Conservation (phyloP, 2,797 vertebrate genomes). For the Sebastes steindachneri region DNA sequence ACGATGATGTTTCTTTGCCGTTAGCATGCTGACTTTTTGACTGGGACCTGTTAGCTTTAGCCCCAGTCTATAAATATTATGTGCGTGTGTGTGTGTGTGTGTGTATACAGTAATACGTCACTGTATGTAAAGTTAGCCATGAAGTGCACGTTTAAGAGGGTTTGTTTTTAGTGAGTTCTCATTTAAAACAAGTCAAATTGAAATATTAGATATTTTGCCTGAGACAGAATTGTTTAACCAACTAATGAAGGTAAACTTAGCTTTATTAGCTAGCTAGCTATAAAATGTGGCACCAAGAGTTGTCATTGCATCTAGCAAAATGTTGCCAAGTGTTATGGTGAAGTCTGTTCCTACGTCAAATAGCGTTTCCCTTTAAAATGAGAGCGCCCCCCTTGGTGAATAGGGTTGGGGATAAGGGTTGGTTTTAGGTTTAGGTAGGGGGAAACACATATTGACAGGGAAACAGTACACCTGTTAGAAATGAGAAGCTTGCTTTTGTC, state of each 20-base stretch:
- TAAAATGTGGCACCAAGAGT: neutral
- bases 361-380: neutral
- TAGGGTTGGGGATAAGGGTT: no score
- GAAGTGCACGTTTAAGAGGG: no score
- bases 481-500: neutral
- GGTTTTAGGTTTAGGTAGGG: no score
- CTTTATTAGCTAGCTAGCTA: neutral
- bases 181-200: no score
- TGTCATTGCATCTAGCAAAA: neutral
- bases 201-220: no score
- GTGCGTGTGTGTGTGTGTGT: no score
- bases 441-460: neutral
- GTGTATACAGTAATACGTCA: no score
- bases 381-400: neutral
- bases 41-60: neutral
- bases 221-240: no score
- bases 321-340: rapidly evolving
- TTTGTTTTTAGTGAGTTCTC: no score
- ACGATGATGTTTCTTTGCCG: neutral
- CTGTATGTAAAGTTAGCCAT: no score
- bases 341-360: neutral
- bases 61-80: no score
- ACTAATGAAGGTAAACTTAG: neutral
- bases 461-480: neutral
- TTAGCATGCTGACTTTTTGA: neutral